phyloP scores from a whole-genome alignment of 2,888 invertebrate genomes.

The Folsomia manolachei region DNA sequence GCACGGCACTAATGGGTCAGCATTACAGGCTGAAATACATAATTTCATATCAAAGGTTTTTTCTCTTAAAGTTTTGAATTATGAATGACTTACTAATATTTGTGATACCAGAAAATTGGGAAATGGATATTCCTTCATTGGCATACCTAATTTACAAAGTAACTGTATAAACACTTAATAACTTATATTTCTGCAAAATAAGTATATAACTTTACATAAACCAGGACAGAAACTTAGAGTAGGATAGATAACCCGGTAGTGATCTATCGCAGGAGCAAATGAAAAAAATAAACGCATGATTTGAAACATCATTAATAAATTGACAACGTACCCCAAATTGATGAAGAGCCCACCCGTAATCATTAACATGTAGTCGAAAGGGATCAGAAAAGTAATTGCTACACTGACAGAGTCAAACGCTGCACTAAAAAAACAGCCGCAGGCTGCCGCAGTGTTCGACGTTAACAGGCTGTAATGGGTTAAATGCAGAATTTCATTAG shows the following conservation, averaged over 20 bases:
- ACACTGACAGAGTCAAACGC: slow-evolving; percentile 75
- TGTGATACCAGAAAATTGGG: slow-evolving; percentile 80
- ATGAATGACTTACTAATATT: slow-evolving; percentile 59
- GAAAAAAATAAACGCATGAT: slow-evolving; percentile 1
- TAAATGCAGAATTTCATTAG: too few relatives aligned
- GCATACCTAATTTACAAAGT: too few relatives aligned
- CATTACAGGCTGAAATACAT: slow-evolving; percentile 62
- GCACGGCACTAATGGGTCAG: slow-evolving; percentile 66
- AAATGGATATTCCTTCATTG: slow-evolving; percentile 81
- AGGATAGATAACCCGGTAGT: slow-evolving; percentile 76
- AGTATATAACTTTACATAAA: too few relatives aligned
- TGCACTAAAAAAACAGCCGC: slow-evolving; percentile 81
- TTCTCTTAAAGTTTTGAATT: not conserved
- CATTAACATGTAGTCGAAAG: slow-evolving; percentile 82
- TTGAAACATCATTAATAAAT: too few relatives aligned
- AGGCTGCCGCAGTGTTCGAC: slow-evolving; percentile 81
- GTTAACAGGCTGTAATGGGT: too few relatives aligned
- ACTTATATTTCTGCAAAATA: too few relatives aligned
- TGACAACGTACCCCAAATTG: slow-evolving; percentile 73
- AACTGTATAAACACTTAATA: too few relatives aligned
- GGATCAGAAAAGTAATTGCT: slow-evolving; percentile 79
- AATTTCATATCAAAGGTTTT: not conserved
- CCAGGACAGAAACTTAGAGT: slow-evolving; percentile 90
- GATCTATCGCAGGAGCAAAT: slow-evolving; percentile 60
- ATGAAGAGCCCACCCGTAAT: slow-evolving; percentile 82